Evolutionary conservation across 2,888 invertebrate species (phyloP).

Genomic region (Crioceris asparagi): DNA sequence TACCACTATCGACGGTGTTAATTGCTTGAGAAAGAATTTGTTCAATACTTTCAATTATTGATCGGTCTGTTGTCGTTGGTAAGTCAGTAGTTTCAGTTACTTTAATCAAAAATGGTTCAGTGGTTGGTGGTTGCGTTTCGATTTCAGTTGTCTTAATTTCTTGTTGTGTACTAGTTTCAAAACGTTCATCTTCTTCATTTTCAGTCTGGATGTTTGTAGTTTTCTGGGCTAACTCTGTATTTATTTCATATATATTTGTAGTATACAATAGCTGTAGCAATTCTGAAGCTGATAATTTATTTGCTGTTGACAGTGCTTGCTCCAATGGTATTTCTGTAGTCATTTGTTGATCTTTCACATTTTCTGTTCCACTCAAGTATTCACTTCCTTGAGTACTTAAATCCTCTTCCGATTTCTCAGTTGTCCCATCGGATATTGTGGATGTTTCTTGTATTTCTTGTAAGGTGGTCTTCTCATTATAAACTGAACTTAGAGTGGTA

Average conservation of each 20-base stretch:
- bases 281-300: conserved; percentile 23
- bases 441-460: conserved; percentile 1
- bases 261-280: conserved; percentile 28
- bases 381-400: conserved; percentile 17
- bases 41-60: conserved; percentile 30
- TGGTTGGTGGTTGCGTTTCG: conserved; percentile 5
- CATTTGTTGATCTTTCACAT: conserved; percentile 5
- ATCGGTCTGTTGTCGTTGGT: conserved; percentile 24
- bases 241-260: conserved; percentile 33
- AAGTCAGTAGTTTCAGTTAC: conserved; percentile 10
- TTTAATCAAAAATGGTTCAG: conserved; percentile 12
- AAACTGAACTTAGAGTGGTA: conserved; percentile 9
- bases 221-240: conserved; percentile 25
- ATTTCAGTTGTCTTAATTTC: conserved; percentile 9
- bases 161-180: conserved; percentile 13
- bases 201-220: not conserved
- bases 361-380: conserved; percentile 10
- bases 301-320: too few species aligned
- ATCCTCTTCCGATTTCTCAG: conserved; percentile 8
- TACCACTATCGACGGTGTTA: conserved; percentile 20
- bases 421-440: conserved; percentile 1
- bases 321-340: too few species aligned
- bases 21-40: conserved; percentile 32
- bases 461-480: conserved; percentile 1
- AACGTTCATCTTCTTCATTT: conserved; percentile 6